Conservation (phyloP, 23 tunicate species). For the Diplosoma virens region DNA sequence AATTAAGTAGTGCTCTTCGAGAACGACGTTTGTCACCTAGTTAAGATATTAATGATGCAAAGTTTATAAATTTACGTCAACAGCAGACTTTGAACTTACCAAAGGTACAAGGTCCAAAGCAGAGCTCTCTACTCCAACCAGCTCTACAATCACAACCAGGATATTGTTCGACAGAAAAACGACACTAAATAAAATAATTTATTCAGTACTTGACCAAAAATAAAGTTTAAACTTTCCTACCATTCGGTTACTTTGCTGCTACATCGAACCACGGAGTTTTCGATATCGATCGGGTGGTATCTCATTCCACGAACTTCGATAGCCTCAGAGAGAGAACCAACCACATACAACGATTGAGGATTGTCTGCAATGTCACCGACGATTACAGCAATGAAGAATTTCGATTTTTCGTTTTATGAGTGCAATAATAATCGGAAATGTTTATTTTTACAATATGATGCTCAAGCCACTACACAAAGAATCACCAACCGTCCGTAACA, state of each 20-base stretch:
- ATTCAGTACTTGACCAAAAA: too few relatives aligned
- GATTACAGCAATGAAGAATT: too few relatives aligned
- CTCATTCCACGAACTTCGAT: slow-evolving; percentile 86
- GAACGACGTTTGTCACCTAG: slow-evolving; percentile 82
- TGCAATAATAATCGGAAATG: too few relatives aligned
- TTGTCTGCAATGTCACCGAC: slow-evolving; percentile 33
- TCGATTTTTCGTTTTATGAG: too few relatives aligned
- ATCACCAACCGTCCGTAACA: slow-evolving; percentile 88
- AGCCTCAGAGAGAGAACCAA: slow-evolving; percentile 79
- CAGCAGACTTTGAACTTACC: slow-evolving; percentile 23
- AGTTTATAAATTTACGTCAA: neutral
- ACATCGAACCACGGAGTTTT: slow-evolving; percentile 86
- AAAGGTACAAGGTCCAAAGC: slow-evolving; percentile 88
- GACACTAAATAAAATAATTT: slow-evolving; percentile 65
- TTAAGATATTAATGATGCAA: neutral
- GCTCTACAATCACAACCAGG: slow-evolving; percentile 83
- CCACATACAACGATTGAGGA: slow-evolving; percentile 78
- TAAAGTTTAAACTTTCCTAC: too few relatives aligned
- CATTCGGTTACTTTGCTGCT: slow-evolving; percentile 69
- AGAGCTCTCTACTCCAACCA: slow-evolving; percentile 57
- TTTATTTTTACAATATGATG: too few relatives aligned
- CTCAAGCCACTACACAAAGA: too few relatives aligned
- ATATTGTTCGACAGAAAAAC: slow-evolving; percentile 85
- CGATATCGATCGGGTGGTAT: slow-evolving; percentile 94
- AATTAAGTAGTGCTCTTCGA: slow-evolving; percentile 85